These are phyloP conservation scores for Eilema depressum DNA, from an alignment of 2,888 invertebrate genomes.

Conservation along the genomic window DNA sequence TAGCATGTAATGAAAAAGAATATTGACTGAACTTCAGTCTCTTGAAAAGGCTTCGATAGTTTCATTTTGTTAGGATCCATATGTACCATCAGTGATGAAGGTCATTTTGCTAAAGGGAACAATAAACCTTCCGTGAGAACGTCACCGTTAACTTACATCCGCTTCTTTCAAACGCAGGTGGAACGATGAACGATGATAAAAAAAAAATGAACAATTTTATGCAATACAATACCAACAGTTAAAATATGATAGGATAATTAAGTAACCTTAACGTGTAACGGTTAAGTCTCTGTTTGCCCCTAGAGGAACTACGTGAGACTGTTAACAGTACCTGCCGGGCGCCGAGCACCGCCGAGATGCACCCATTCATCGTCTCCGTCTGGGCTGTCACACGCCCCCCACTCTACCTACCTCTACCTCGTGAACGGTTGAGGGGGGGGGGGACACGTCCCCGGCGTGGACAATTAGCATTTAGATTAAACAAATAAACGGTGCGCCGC, in stretches of 20 bases:
- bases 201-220: too few relatives aligned
- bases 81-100: too few relatives aligned
- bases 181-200: too few relatives aligned
- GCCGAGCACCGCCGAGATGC: constrained; percentile 44
- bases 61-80: not conserved
- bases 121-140: too few relatives aligned
- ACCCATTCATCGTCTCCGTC: constrained; percentile 48
- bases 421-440: constrained; percentile 20
- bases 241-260: not conserved
- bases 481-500: constrained; percentile 75
- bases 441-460: constrained; percentile 55
- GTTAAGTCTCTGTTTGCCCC: constrained; percentile 7
- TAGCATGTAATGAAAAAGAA: too few relatives aligned
- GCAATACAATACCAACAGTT: not conserved
- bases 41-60: too few relatives aligned
- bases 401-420: constrained; percentile 20
- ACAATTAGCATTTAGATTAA: constrained; percentile 83
- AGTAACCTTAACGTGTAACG: not conserved
- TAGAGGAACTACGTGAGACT: constrained; percentile 26
- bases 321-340: constrained; percentile 39
- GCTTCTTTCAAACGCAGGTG: too few relatives aligned
- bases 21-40: too few relatives aligned
- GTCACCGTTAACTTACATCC: too few relatives aligned
- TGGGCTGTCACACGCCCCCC: constrained; percentile 20
- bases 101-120: too few relatives aligned